These are phyloP conservation scores for Campopleginae sp. DNA, from an alignment of 2,888 invertebrate genomes.

Conservation along the genomic window DNA sequence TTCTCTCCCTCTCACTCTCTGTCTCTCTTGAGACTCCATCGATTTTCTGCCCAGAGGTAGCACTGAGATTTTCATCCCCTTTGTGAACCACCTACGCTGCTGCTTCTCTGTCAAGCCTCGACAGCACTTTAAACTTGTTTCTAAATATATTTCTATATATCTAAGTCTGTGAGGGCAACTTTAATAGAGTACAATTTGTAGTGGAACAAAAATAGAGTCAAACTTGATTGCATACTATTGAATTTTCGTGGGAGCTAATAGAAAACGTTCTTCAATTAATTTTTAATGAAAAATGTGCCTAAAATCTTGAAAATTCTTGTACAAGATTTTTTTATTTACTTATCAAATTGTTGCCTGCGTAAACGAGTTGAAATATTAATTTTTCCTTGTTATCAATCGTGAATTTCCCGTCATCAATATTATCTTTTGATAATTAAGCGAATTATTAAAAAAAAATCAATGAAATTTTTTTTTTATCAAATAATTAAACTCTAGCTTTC, in stretches of 20 bases:
- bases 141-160: neutral
- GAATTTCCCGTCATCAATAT: too few species aligned
- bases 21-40: constrained; percentile 37
- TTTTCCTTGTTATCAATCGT: too few species aligned
- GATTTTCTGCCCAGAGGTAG: constrained; percentile 27
- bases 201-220: neutral
- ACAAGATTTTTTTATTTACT: neutral
- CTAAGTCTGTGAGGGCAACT: neutral
- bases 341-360: neutral
- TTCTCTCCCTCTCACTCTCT: constrained; percentile 17
- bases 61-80: constrained; percentile 27
- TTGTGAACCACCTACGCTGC: constrained; percentile 34
- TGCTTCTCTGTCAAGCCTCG: constrained; percentile 23
- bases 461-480: too few species aligned
- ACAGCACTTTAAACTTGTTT: constrained; percentile 9
- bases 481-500: too few species aligned
- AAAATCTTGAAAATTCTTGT: too few species aligned
- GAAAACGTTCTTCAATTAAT: neutral
- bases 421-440: too few species aligned
- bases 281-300: too few species aligned
- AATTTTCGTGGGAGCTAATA: neutral
- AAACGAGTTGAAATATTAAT: too few species aligned
- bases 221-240: neutral
- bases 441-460: too few species aligned
- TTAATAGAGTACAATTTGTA: constrained; percentile 6